phyloP scores from a whole-genome alignment of 1,140 invertebrate genomes.

The Pissodes strobi region DNA sequence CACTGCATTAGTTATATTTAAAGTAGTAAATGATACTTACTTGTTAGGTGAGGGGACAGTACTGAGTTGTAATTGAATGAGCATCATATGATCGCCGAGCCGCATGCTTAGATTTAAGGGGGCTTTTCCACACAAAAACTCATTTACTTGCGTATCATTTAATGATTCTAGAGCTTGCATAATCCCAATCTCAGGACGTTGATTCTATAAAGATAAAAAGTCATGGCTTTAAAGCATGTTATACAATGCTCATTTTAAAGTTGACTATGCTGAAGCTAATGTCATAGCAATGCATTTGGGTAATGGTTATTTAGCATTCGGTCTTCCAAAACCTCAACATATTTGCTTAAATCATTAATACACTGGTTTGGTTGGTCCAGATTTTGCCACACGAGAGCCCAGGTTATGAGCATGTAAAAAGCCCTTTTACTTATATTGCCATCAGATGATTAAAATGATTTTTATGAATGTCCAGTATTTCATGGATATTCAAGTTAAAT shows the following conservation, averaged over 20 bases:
- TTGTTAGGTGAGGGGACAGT: constrained; percentile 64
- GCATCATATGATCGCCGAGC: constrained; percentile 94
- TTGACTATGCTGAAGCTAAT: background rate
- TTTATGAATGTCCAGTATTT: no score
- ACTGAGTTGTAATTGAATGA: constrained; percentile 91
- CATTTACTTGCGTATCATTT: constrained; percentile 92
- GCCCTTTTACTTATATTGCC: no score
- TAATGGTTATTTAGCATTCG: no score
- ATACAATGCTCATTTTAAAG: background rate
- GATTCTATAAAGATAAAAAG: constrained; percentile 71
- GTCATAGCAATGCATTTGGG: constrained; percentile 10
- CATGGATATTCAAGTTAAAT: no score
- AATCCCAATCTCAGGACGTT: constrained; percentile 89
- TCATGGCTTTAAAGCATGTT: background rate
- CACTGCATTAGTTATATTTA: background rate
- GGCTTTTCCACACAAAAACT: constrained; percentile 91
- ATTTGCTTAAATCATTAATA: no score
- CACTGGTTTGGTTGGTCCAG: no score
- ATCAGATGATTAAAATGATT: no score
- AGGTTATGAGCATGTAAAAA: no score
- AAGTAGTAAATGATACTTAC: constrained; percentile 10
- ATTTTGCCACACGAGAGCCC: no score
- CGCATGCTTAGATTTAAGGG: constrained; percentile 93
- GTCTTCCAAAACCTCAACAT: no score
- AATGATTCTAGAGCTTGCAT: constrained; percentile 93